These are phyloP conservation scores for Xestobium rufovillosum DNA, from an alignment of 2,888 invertebrate species.

Conservation along the genomic window DNA sequence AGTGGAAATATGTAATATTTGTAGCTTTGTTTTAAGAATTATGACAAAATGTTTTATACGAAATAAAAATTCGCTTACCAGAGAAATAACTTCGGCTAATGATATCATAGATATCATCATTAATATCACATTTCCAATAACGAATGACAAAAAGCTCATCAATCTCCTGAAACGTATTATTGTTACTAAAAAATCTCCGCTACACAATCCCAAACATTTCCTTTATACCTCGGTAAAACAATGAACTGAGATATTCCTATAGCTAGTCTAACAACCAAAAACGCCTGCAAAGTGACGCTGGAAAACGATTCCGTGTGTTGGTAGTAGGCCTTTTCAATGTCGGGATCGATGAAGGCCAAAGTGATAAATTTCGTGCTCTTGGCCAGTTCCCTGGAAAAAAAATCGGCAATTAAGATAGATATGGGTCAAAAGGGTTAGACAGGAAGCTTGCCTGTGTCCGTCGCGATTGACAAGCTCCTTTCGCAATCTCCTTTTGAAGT, in stretches of 20 bases:
- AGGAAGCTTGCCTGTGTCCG: constrained; percentile 60
- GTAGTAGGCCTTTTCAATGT: constrained; percentile 60
- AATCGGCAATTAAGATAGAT: constrained; percentile 5
- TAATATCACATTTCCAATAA: constrained; percentile 36
- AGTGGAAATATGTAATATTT: too few relatives aligned
- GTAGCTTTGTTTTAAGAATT: too few relatives aligned
- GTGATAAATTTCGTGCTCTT: constrained; percentile 60
- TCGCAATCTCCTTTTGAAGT: constrained; percentile 70
- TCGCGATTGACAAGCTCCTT: constrained; percentile 81
- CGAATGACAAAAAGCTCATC: constrained; percentile 38
- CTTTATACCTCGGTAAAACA: constrained; percentile 52
- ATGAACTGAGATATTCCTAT: constrained; percentile 48
- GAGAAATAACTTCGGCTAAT: constrained; percentile 39
- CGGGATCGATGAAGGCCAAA: constrained; percentile 57
- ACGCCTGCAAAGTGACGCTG: constrained; percentile 55
- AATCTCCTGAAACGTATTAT: constrained; percentile 36
- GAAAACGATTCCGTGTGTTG: constrained; percentile 59
- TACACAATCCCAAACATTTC: too few relatives aligned
- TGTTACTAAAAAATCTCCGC: too few relatives aligned
- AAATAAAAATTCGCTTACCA: constrained; percentile 41
- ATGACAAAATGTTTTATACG: too few relatives aligned
- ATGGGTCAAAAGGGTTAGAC: constrained; percentile 13
- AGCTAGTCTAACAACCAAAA: constrained; percentile 54
- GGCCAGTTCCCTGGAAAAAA: constrained; percentile 51
- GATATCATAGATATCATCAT: constrained; percentile 37